phyloP scores from a whole-genome alignment of 2,888 invertebrate species.

The Iselma pallidipennis region DNA sequence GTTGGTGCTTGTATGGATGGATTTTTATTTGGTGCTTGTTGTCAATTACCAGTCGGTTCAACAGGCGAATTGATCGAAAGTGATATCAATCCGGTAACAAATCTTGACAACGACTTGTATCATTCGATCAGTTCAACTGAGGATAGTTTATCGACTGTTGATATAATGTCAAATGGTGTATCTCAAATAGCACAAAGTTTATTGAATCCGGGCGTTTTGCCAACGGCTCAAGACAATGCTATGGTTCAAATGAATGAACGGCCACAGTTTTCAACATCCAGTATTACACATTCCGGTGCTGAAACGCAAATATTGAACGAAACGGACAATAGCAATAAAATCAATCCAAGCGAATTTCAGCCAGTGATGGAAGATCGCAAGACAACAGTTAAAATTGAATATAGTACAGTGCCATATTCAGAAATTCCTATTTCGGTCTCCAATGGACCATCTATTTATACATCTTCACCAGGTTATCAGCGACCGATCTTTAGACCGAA shows the following conservation, averaged over 20 bases:
- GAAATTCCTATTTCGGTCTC: constrained; percentile 49
- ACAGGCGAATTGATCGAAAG: constrained; percentile 48
- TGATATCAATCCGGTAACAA: constrained; percentile 31
- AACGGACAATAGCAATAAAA: constrained; percentile 55
- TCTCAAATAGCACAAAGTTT: constrained; percentile 62
- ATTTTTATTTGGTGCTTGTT: constrained; percentile 90
- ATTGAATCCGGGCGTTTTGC: constrained; percentile 49
- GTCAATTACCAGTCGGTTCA: constrained; percentile 67
- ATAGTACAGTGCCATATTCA: constrained; percentile 39
- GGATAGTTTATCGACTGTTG: constrained; percentile 45
- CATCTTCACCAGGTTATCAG: constrained; percentile 44
- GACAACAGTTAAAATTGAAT: constrained; percentile 41
- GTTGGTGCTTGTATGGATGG: constrained; percentile 93
- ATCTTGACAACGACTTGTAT: constrained; percentile 34
- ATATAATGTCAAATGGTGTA: constrained; percentile 63
- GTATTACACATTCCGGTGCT: constrained; percentile 57
- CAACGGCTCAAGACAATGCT: constrained; percentile 51
- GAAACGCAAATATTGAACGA: constrained; percentile 67
- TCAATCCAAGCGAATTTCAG: constrained; percentile 49
- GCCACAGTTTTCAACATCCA: constrained; percentile 44
- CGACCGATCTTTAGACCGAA: constrained; percentile 64
- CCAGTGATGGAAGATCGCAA: constrained; percentile 40
- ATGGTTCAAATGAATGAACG: constrained; percentile 47
- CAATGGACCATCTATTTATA: constrained; percentile 47
- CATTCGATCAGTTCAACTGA: constrained; percentile 32